Evolutionary conservation across 1,140 invertebrate genomes (phyloP).

Genomic region (Listronotus oregonensis): DNA sequence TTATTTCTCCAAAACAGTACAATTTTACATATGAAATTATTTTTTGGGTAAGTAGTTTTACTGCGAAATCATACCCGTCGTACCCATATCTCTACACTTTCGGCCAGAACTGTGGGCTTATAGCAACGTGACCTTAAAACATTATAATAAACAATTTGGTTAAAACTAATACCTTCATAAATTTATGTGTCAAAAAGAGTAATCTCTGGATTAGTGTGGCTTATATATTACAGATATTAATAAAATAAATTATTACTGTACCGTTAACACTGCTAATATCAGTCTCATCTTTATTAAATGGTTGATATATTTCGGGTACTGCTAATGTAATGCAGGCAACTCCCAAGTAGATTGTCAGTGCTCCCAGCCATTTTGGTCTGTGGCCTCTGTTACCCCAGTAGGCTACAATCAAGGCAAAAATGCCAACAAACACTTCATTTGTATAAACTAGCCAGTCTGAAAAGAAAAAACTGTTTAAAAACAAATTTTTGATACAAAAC

Average conservation of each 20-base stretch:
- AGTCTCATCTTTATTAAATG: conserved; percentile 30
- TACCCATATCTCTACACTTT: too few relatives aligned
- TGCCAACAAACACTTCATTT: conserved; percentile 61
- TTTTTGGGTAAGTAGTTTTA: too few relatives aligned
- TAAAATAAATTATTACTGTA: not conserved
- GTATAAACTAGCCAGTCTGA: conserved; percentile 64
- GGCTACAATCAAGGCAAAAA: conserved; percentile 60
- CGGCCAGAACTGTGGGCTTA: too few relatives aligned
- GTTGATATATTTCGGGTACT: conserved; percentile 58
- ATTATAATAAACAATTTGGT: too few relatives aligned
- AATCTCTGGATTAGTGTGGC: too few relatives aligned
- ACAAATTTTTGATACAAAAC: conserved; percentile 4
- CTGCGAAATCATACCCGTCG: too few relatives aligned
- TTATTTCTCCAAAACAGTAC: too few relatives aligned
- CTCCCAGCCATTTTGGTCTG: conserved; percentile 64
- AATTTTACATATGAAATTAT: too few relatives aligned
- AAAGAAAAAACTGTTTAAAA: conserved; percentile 35
- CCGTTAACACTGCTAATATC: conserved; percentile 31
- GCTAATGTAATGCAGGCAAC: conserved; percentile 60
- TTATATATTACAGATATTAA: too few relatives aligned
- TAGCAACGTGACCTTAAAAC: too few relatives aligned
- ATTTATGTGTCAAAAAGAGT: too few relatives aligned
- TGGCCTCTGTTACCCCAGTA: conserved; percentile 67
- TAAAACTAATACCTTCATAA: too few relatives aligned
- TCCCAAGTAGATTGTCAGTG: conserved; percentile 63